Conservation (phyloP, 2,888 invertebrate genomes). For the Tineola bisselliella region DNA sequence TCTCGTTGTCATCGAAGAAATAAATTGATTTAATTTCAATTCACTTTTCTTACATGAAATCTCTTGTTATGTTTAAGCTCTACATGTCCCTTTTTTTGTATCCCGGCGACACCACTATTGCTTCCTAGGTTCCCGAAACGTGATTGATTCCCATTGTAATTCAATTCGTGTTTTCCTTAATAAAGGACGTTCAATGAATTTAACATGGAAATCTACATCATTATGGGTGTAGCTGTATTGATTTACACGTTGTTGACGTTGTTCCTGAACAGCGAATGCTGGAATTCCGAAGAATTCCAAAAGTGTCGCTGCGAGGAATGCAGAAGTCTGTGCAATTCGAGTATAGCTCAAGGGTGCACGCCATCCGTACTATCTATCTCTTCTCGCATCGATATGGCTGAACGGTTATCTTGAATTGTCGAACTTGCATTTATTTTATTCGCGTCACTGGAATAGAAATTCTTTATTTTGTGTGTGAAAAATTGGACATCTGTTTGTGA, state of each 20-base stretch:
- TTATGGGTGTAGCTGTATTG: constrained; percentile 50
- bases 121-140: background rate
- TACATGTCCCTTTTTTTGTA: too few species aligned
- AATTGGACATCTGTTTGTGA: background rate
- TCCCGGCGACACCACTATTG: background rate
- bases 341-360: constrained; percentile 22
- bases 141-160: constrained; percentile 1
- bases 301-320: constrained; percentile 56
- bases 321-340: constrained; percentile 30
- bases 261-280: constrained; percentile 43
- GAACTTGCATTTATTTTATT: background rate
- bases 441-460: background rate
- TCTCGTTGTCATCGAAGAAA: background rate
- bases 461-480: background rate
- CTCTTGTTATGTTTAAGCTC: background rate
- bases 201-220: constrained; percentile 52
- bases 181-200: background rate
- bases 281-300: constrained; percentile 31
- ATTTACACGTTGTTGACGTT: constrained; percentile 43
- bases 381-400: constrained; percentile 32
- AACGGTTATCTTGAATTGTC: constrained; percentile 13
- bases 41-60: background rate
- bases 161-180: background rate
- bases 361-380: constrained; percentile 30
- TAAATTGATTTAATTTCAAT: background rate